Evolutionary conservation across 2,888 invertebrate genomes (phyloP).

Genomic region (Chironomus tentans): DNA sequence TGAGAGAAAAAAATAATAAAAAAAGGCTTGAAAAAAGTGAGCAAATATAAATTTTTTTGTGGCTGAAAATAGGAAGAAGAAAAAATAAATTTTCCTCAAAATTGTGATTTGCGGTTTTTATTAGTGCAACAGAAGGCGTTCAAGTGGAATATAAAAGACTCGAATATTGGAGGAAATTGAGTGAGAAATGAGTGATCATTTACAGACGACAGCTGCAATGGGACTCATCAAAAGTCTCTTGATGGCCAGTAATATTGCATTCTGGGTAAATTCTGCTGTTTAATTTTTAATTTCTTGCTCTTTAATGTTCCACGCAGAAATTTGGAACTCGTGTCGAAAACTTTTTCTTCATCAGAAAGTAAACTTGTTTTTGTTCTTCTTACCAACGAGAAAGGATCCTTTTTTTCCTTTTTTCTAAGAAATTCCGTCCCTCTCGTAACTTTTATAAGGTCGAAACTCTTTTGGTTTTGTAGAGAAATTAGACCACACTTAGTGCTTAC

Average conservation of each 20-base stretch:
- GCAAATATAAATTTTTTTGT: neutral
- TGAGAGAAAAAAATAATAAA: neutral
- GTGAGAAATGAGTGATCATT: constrained; percentile 54
- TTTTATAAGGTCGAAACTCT: no score
- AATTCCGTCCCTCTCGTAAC: no score
- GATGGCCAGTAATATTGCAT: constrained; percentile 69
- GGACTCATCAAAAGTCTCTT: constrained; percentile 69
- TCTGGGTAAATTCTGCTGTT: constrained; percentile 54
- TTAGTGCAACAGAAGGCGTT: neutral
- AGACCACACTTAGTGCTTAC: no score
- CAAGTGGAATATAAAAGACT: neutral
- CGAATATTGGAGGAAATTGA: constrained; percentile 29
- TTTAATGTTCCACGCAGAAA: neutral
- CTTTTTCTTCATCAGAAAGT: no score
- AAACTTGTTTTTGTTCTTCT: no score
- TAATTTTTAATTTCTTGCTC: neutral
- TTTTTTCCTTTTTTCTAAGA: no score
- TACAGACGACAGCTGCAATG: constrained; percentile 63
- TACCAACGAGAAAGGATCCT: no score
- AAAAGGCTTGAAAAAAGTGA: neutral
- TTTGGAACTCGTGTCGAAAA: neutral
- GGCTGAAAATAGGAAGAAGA: neutral
- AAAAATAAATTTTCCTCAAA: neutral
- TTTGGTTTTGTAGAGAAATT: no score
- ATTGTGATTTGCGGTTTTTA: neutral